phyloP scores from a whole-genome alignment of 2,113 vertebrate genomes.

The Ciconia boyciana region DNA sequence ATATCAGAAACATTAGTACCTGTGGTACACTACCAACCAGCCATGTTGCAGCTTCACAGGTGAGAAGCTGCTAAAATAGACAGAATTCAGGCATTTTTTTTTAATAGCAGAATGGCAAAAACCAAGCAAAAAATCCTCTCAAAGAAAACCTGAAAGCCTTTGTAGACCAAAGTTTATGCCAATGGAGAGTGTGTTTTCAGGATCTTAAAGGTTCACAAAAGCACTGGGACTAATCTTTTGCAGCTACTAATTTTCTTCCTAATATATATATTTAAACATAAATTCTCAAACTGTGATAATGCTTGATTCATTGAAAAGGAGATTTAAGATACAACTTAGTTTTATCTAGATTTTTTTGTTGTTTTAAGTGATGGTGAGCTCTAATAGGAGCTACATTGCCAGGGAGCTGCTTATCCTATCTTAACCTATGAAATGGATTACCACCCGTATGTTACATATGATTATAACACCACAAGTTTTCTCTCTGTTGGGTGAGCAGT shows the following conservation, averaged over 20 bases:
- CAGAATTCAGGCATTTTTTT: neutral
- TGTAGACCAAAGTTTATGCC: neutral
- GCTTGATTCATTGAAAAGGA: neutral
- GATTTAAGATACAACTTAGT: neutral
- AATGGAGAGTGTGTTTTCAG: neutral
- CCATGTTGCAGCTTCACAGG: neutral
- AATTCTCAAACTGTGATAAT: neutral
- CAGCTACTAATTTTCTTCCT: neutral
- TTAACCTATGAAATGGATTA: neutral
- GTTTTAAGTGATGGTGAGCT: neutral
- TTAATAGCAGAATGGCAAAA: neutral
- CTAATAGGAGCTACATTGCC: neutral
- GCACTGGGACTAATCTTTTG: neutral
- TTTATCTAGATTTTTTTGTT: neutral
- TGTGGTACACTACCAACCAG: neutral
- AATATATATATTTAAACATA: neutral
- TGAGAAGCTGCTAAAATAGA: neutral
- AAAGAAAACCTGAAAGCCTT: neutral
- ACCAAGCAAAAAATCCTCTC: neutral
- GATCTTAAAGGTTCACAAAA: neutral
- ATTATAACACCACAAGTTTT: neutral
- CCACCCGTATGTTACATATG: neutral
- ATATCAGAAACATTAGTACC: neutral
- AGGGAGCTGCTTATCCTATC: neutral
- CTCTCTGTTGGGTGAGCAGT: neutral